These are phyloP conservation scores for Artemia sinica DNA, from an alignment of 2,888 invertebrate species.

Conservation along the genomic window DNA sequence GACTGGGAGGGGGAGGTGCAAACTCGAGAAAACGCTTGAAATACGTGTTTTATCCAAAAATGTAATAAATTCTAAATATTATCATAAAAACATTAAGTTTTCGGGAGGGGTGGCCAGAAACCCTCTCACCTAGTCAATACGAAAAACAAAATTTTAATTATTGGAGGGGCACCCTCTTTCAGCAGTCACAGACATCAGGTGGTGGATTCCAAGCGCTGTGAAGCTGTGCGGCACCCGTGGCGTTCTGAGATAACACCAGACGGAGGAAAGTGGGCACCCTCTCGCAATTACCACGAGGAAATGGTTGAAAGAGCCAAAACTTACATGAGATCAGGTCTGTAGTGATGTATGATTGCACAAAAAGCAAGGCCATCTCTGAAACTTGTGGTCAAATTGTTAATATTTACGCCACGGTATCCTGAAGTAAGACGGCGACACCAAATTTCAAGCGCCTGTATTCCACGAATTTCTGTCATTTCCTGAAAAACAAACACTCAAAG, in stretches of 20 bases:
- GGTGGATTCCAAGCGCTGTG: too few species aligned
- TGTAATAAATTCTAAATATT: slow-evolving; percentile 13
- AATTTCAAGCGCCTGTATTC: background rate
- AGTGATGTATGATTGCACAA: slow-evolving; percentile 88
- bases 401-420: slow-evolving; percentile 72
- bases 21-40: background rate
- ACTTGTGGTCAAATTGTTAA: slow-evolving; percentile 85
- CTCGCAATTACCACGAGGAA: too few species aligned
- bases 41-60: background rate
- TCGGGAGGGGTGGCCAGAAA: too few species aligned
- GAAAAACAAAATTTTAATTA: too few species aligned
- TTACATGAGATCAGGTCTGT: slow-evolving; percentile 88
- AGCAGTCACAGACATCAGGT: too few species aligned
- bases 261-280: too few species aligned
- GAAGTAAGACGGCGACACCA: slow-evolving; percentile 74
- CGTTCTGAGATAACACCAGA: too few species aligned
- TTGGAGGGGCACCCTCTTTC: too few species aligned
- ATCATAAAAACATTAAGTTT: too few species aligned
- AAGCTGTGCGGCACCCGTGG: too few species aligned
- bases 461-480: slow-evolving; percentile 4
- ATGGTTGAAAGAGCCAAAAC: slow-evolving; percentile 32
- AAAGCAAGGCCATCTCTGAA: slow-evolving; percentile 90
- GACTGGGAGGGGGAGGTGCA: too few species aligned
- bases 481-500: background rate
- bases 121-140: too few species aligned